Conservation (phyloP, 2,888 invertebrate genomes). For the Podabrus alpinus region DNA sequence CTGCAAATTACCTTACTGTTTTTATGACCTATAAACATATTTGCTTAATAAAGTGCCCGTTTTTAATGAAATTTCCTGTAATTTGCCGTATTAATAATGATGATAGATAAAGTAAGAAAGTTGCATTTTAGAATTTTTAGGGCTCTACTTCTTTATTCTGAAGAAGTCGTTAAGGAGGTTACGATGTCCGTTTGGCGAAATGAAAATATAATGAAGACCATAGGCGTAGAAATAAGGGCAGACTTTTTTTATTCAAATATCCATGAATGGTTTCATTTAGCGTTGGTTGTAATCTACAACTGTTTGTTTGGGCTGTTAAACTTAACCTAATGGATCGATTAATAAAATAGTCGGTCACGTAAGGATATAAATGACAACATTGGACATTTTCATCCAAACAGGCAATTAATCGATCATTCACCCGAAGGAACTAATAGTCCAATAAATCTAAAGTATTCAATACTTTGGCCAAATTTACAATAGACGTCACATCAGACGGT, state of each 20-base stretch:
- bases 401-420: not conserved
- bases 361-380: too few relatives aligned
- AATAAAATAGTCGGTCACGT: too few relatives aligned
- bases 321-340: too few relatives aligned
- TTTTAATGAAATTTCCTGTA: not conserved
- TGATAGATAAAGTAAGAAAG: not conserved
- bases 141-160: not conserved
- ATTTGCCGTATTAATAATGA: not conserved
- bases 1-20: not conserved
- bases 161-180: not conserved
- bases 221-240: not conserved
- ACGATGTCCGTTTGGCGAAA: not conserved
- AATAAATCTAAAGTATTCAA: not conserved
- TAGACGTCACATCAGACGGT: not conserved
- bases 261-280: too few relatives aligned
- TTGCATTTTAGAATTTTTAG: not conserved
- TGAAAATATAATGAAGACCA: not conserved
- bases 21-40: not conserved
- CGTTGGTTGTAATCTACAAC: not conserved
- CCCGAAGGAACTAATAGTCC: not conserved
- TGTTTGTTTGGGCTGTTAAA: not conserved
- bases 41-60: not conserved
- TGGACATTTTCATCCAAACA: not conserved
- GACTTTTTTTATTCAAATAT: not conserved
- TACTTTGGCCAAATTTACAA: not conserved